phyloP scores from a whole-genome alignment of 2,888 invertebrate genomes.

The Campoplex capitator region DNA sequence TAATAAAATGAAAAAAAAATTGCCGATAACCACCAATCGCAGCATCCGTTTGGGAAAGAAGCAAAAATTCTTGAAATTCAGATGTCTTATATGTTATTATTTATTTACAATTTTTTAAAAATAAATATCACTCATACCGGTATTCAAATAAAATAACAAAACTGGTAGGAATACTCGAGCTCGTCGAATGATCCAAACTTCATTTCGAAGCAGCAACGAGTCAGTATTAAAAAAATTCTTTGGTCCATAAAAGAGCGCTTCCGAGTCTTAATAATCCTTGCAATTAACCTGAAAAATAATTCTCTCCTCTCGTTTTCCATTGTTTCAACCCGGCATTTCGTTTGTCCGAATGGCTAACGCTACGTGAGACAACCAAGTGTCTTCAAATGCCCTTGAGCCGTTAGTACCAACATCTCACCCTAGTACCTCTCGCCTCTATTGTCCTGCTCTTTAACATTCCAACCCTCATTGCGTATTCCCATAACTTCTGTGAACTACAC shows the following conservation, averaged over 20 bases:
- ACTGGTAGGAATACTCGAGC: not conserved
- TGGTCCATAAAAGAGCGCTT: not conserved
- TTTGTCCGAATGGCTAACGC: constrained; percentile 13
- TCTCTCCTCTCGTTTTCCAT: constrained; percentile 68
- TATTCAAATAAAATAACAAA: too few species aligned
- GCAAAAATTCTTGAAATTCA: too few species aligned
- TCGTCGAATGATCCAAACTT: not conserved
- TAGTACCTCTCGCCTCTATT: constrained; percentile 2
- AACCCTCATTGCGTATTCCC: constrained; percentile 50
- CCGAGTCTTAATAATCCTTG: constrained; percentile 68
- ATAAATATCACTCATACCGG: too few species aligned
- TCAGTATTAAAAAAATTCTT: constrained; percentile 27
- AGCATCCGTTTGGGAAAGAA: too few species aligned
- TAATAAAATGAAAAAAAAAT: too few species aligned
- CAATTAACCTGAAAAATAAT: constrained; percentile 81
- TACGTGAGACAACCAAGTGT: constrained; percentile 23
- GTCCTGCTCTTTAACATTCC: constrained; percentile 33
- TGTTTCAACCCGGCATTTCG: constrained; percentile 30
- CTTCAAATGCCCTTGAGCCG: constrained; percentile 30
- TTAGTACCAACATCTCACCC: constrained; percentile 41
- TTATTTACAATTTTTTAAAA: too few species aligned
- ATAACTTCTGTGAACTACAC: constrained; percentile 20
- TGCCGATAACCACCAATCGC: too few species aligned
- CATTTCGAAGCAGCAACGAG: not conserved
- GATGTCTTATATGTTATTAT: too few species aligned